phyloP scores from a whole-genome alignment of 2,113 vertebrate species.

The Noctilio leporinus region DNA sequence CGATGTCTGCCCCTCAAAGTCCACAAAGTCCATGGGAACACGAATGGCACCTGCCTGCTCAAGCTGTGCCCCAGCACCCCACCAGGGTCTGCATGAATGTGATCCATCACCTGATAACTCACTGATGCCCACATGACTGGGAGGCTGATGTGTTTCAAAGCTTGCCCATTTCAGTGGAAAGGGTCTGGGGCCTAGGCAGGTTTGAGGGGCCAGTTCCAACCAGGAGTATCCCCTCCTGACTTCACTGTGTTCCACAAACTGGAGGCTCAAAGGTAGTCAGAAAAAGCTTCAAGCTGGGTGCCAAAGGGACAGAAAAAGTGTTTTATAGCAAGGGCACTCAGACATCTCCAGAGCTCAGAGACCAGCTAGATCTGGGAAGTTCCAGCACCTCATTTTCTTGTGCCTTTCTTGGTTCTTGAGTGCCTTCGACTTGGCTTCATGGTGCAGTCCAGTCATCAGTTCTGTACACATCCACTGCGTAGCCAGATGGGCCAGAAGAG shows the following conservation, averaged over 20 bases:
- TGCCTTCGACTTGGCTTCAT: not conserved
- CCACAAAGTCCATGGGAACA: not conserved
- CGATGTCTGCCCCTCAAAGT: not conserved
- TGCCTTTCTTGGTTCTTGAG: not conserved
- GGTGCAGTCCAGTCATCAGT: accelerated
- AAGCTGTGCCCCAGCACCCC: not conserved
- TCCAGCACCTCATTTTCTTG: not conserved
- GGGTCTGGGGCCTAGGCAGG: not conserved
- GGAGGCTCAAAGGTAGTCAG: not conserved
- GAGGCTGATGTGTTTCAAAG: not conserved
- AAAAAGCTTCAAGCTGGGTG: not conserved
- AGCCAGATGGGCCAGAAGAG: not conserved
- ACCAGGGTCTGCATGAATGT: not conserved
- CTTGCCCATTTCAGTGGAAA: not conserved
- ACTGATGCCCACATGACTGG: not conserved
- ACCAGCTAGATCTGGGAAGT: not conserved
- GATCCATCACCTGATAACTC: not conserved
- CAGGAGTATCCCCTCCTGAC: not conserved
- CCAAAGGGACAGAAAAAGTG: not conserved
- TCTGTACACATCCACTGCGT: not conserved
- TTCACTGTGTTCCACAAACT: not conserved
- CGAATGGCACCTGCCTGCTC: not conserved
- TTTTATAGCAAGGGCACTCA: not conserved
- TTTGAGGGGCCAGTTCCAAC: not conserved
- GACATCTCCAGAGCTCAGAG: not conserved